Percentiles rank a stretch among this genome's conserved stretches.
Conservation (phyloP, 2,888 invertebrate genomes). For the Entomobrya proxima region DNA sequence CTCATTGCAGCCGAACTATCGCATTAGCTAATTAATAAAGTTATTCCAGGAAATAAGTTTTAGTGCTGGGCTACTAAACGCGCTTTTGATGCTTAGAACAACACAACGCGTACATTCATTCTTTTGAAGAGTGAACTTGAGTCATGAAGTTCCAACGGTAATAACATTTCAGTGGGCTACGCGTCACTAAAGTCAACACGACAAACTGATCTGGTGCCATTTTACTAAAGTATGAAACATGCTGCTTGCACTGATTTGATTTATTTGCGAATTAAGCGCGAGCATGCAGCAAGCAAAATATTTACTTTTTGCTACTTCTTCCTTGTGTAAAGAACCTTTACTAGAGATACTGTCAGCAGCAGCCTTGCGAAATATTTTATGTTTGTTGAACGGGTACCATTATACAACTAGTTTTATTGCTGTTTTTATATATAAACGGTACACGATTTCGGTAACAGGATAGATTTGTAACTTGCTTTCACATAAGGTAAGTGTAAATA, state of each 20-base stretch:
- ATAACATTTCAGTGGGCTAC: background rate
- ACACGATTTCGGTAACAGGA: too few species aligned
- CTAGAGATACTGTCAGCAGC: too few species aligned
- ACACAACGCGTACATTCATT: background rate
- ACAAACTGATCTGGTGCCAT: background rate
- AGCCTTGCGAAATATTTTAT: too few species aligned
- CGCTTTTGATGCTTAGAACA: background rate
- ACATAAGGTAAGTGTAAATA: too few species aligned
- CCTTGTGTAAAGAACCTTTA: background rate
- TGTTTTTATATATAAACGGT: too few species aligned
- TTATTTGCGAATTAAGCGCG: background rate
- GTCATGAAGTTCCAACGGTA: background rate
- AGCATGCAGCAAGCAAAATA: background rate
- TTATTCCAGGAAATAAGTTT: slow-evolving; percentile 14
- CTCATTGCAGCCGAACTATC: slow-evolving; percentile 21
- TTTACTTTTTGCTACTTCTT: background rate
- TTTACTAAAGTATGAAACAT: background rate
- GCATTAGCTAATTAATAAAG: slow-evolving; percentile 57
- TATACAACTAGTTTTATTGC: too few species aligned
- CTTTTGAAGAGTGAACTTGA: background rate
- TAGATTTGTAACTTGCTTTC: too few species aligned
- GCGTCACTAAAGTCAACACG: background rate
- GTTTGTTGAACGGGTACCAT: too few species aligned
- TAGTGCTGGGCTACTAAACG: background rate
- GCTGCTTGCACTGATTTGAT: slow-evolving; percentile 1